These are phyloP conservation scores for Drosophila quinaria DNA, from an alignment of 2,888 invertebrate genomes.

Conservation along the genomic window DNA sequence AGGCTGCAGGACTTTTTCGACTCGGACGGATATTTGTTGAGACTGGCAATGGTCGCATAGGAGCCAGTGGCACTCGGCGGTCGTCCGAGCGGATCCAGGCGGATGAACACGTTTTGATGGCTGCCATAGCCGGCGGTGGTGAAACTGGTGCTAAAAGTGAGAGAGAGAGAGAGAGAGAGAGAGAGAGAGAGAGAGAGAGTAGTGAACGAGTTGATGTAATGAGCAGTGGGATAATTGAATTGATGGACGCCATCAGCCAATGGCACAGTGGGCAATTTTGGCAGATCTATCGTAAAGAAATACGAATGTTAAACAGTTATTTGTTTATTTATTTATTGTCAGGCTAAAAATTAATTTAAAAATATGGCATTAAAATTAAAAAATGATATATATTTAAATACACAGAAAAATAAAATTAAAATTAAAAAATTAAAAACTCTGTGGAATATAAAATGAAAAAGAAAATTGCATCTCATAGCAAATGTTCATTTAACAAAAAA, in stretches of 20 bases:
- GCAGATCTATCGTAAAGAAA: too few species aligned
- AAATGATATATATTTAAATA: too few species aligned
- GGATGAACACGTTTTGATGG: conserved; percentile 91
- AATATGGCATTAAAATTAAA: too few species aligned
- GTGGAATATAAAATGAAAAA: too few species aligned
- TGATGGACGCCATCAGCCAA: conserved; percentile 18
- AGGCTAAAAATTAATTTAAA: too few species aligned
- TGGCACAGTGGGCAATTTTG: too few species aligned
- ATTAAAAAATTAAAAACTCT: too few species aligned
- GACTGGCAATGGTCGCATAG: conserved; percentile 92
- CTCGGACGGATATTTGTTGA: conserved; percentile 90
- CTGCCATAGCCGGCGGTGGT: conserved; percentile 92
- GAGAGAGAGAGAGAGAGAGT: background rate
- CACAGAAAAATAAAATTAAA: too few species aligned
- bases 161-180: background rate
- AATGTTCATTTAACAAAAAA: too few species aligned
- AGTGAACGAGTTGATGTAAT: conserved; percentile 4
- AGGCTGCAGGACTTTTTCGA: conserved; percentile 85
- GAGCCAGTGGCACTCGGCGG: conserved; percentile 92
- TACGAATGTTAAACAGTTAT: too few species aligned
- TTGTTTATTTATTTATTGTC: too few species aligned
- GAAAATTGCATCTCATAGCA: too few species aligned
- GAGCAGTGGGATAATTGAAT: conserved; percentile 41
- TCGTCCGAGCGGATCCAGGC: conserved; percentile 90
- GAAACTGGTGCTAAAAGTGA: conserved; percentile 89